Evolutionary conservation across 2,113 vertebrate species (phyloP).

Genomic region (Cinclus cinclus): DNA sequence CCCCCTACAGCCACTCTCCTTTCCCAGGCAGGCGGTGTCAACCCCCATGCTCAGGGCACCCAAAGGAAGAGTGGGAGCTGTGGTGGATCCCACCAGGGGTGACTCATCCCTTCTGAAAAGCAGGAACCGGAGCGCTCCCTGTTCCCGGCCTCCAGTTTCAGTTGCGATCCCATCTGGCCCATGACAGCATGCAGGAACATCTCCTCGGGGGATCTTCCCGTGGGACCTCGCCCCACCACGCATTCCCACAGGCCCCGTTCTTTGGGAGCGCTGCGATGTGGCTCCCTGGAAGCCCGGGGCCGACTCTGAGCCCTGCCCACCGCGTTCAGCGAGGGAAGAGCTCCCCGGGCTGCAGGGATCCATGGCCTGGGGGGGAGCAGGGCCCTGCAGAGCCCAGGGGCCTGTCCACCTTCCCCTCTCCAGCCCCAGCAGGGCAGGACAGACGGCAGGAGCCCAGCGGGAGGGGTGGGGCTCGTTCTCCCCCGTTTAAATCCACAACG

Average conservation of each 20-base stretch:
- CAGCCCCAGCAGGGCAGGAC: not conserved
- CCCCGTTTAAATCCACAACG: not conserved
- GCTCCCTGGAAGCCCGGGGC: not conserved
- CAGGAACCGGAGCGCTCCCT: not conserved
- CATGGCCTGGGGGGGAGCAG: not conserved
- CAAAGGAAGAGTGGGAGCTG: not conserved
- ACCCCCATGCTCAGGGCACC: not conserved
- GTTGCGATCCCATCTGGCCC: conserved; percentile 41
- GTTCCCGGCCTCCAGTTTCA: not conserved
- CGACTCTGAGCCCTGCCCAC: not conserved
- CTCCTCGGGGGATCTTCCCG: conserved; percentile 59
- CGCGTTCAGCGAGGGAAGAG: not conserved
- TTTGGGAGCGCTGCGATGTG: not conserved
- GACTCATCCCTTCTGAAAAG: conserved; percentile 2
- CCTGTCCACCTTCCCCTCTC: not conserved
- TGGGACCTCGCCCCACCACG: conserved; percentile 46
- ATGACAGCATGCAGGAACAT: conserved; percentile 21
- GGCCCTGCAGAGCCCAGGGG: not conserved
- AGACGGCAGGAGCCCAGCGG: fast-evolving
- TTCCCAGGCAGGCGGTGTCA: conserved; percentile 4
- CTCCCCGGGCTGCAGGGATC: not conserved
- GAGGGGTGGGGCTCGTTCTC: not conserved
- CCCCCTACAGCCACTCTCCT: not conserved
- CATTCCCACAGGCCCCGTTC: conserved; percentile 11
- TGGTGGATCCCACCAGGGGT: not conserved